Percentiles rank a stretch among this genome's conserved stretches.
Conservation (phyloP, 1,140 invertebrate genomes). For the Agraylea sexmaculata region DNA sequence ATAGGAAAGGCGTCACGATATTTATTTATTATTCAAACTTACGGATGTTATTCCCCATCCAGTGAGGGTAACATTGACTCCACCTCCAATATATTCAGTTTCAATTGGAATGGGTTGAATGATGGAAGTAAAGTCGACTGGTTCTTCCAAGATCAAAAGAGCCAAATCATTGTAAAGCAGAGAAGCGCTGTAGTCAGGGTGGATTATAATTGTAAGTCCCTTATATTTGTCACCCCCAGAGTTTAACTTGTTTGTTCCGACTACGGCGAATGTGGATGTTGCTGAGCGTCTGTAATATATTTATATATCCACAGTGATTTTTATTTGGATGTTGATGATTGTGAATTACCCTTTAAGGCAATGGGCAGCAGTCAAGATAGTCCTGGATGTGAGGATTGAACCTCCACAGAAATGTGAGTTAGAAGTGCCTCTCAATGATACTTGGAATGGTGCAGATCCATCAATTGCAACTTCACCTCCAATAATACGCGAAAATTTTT, state of each 20-base stretch:
- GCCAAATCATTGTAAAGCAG: slow-evolving; percentile 41
- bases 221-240: slow-evolving; percentile 35
- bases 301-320: not conserved
- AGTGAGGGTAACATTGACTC: slow-evolving; percentile 28
- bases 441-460: slow-evolving; percentile 33
- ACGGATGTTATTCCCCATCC: slow-evolving; percentile 40
- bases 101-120: slow-evolving; percentile 33
- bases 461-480: slow-evolving; percentile 33
- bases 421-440: slow-evolving; percentile 27
- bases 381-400: slow-evolving; percentile 33
- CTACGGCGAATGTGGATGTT: slow-evolving; percentile 33
- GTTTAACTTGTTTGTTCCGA: slow-evolving; percentile 39
- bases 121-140: slow-evolving; percentile 30
- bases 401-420: slow-evolving; percentile 41
- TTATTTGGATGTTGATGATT: not conserved
- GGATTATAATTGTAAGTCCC: slow-evolving; percentile 31
- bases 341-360: slow-evolving; percentile 32
- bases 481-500: slow-evolving; percentile 27
- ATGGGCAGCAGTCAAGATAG: slow-evolving; percentile 41
- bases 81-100: slow-evolving; percentile 24
- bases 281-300: too few species aligned
- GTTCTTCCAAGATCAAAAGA: slow-evolving; percentile 31
- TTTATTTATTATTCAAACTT: slow-evolving; percentile 17
- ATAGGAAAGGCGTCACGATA: too few species aligned
- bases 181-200: slow-evolving; percentile 35